These are phyloP conservation scores for Catharus minimus DNA, from an alignment of 2,113 vertebrate species.

Conservation along the genomic window DNA sequence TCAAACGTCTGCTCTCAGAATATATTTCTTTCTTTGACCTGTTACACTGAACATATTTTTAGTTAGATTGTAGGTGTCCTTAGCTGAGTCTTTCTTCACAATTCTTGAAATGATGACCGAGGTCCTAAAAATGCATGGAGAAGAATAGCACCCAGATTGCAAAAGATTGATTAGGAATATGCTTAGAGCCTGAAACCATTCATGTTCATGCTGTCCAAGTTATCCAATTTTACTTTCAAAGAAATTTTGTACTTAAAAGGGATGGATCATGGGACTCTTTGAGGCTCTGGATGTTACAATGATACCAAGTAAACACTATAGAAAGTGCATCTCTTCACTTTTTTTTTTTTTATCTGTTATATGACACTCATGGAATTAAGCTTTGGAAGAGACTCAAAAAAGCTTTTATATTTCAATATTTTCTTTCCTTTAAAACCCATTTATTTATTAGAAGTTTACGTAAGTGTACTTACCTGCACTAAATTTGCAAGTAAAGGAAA, in stretches of 20 bases:
- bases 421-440: background rate
- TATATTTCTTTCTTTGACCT: background rate
- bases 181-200: background rate
- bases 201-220: background rate
- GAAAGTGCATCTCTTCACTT: background rate
- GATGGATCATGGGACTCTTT: background rate
- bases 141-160: background rate
- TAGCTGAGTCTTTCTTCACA: background rate
- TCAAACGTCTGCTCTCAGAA: background rate
- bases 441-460: background rate
- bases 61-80: background rate
- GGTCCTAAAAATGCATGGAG: background rate
- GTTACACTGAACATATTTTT: background rate
- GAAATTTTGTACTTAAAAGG: background rate
- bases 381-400: background rate
- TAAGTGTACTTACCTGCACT: background rate
- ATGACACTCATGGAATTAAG: background rate
- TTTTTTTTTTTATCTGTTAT: background rate
- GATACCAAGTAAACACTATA: background rate
- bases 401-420: background rate
- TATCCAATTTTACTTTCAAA: background rate
- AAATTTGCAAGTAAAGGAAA: background rate
- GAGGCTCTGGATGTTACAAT: background rate
- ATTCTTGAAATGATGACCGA: background rate
- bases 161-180: background rate